These are phyloP conservation scores for Ochropleura leucogaster DNA, from an alignment of 2,888 invertebrate species.

Conservation along the genomic window DNA sequence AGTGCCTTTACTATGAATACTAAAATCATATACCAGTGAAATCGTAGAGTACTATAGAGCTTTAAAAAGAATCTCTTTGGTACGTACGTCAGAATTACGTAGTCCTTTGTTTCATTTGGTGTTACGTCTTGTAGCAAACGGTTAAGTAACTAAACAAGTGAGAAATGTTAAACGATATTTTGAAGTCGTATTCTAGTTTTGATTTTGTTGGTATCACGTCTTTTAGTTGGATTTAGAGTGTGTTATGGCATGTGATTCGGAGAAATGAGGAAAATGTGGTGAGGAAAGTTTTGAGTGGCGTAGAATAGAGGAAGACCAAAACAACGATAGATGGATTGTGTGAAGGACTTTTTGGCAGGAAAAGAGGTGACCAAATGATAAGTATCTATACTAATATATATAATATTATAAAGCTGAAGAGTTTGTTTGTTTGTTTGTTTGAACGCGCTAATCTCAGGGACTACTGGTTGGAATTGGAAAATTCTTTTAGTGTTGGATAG, in stretches of 20 bases:
- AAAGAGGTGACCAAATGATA: background rate
- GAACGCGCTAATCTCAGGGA: no score
- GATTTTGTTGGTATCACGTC: no score
- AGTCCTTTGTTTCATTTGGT: constrained; percentile 30
- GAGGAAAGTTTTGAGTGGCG: background rate
- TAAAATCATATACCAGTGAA: constrained; percentile 14
- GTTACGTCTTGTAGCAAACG: background rate
- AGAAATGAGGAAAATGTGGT: no score
- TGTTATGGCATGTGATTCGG: no score
- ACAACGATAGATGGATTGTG: background rate
- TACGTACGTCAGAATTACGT: constrained; percentile 1
- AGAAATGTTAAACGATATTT: background rate
- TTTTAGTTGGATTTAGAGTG: no score
- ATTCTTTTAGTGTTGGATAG: no score
- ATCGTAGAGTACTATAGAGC: constrained; percentile 5
- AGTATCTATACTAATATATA: no score
- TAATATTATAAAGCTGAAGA: no score
- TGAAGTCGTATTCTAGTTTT: background rate
- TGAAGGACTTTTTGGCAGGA: background rate
- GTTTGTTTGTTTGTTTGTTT: no score
- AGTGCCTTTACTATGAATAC: constrained; percentile 12
- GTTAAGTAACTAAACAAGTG: background rate
- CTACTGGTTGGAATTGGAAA: no score
- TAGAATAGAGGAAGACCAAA: background rate
- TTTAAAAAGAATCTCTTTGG: constrained; percentile 20